These are phyloP conservation scores for Agapetus fuscipes DNA, from an alignment of 2,888 invertebrate genomes.

Conservation along the genomic window DNA sequence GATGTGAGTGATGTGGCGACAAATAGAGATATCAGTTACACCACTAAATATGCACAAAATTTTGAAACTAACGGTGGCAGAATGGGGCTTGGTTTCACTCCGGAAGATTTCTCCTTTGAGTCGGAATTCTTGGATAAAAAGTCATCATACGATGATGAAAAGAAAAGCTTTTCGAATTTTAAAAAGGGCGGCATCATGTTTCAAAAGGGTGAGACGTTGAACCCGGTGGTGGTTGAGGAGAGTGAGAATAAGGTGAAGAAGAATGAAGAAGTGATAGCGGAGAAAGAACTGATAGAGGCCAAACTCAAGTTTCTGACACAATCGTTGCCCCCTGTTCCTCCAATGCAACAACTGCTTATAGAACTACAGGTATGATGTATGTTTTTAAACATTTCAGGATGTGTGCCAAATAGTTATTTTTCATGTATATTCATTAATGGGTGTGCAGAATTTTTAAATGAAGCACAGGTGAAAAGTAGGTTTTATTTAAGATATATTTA, in stretches of 20 bases:
- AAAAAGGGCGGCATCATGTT: slow-evolving; percentile 40
- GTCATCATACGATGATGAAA: slow-evolving; percentile 23
- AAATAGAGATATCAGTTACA: slow-evolving; percentile 27
- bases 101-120: slow-evolving; percentile 7
- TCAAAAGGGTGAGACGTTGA: slow-evolving; percentile 42
- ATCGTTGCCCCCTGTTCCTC: slow-evolving; percentile 38
- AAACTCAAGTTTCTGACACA: slow-evolving; percentile 45
- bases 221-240: slow-evolving; percentile 3
- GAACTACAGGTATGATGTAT: slow-evolving; percentile 45
- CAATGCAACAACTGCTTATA: slow-evolving; percentile 46
- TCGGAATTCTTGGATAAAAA: slow-evolving; percentile 13
- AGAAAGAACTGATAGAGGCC: slow-evolving; percentile 37
- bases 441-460: too few relatives aligned
- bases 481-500: too few relatives aligned
- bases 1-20: slow-evolving; percentile 1
- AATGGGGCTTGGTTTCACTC: slow-evolving; percentile 38
- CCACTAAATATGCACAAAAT: slow-evolving; percentile 39
- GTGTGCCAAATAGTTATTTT: too few relatives aligned
- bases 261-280: slow-evolving; percentile 33
- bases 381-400: too few relatives aligned
- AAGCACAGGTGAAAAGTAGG: too few relatives aligned
- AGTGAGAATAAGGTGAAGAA: slow-evolving; percentile 34
- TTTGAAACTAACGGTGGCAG: slow-evolving; percentile 40
- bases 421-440: too few relatives aligned
- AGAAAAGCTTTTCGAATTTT: slow-evolving; percentile 24